Percentiles rank a stretch among this genome's conserved stretches.
Conservation (phyloP, 2,888 invertebrate genomes). For the Sarcophaga subvicina region DNA sequence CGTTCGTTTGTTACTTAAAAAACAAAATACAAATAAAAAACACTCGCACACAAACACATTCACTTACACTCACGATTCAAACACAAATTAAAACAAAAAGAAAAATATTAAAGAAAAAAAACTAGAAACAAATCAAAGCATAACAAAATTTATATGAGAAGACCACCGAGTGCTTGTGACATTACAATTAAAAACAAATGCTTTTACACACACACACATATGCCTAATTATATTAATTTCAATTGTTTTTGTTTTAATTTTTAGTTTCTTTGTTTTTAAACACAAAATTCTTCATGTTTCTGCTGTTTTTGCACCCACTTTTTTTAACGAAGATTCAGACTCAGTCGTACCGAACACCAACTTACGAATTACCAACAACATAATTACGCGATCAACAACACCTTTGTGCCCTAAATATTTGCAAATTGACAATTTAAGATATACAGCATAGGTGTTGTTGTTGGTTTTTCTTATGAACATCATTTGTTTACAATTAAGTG, state of each 20-base stretch:
- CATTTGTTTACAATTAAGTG: slow-evolving; percentile 32
- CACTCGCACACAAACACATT: neutral
- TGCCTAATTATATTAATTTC: slow-evolving; percentile 1
- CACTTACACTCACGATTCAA: neutral
- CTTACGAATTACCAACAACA: neutral
- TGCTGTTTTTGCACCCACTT: neutral
- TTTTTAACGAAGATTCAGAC: neutral
- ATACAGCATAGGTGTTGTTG: neutral
- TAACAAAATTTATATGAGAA: slow-evolving; percentile 54
- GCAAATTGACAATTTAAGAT: neutral
- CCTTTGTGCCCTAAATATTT: slow-evolving; percentile 43
- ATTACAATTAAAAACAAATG: neutral
- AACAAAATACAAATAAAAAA: slow-evolving; percentile 9
- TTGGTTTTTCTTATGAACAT: neutral
- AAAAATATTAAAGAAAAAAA: neutral
- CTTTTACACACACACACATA: neutral
- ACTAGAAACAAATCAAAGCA: slow-evolving; percentile 41
- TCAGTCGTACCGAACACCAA: neutral
- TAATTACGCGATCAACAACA: slow-evolving; percentile 31
- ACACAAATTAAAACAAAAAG: slow-evolving; percentile 6
- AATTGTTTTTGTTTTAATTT: neutral
- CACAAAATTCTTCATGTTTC: neutral
- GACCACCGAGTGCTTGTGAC: slow-evolving; percentile 26
- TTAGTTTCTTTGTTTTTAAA: slow-evolving; percentile 2
- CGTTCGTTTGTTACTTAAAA: slow-evolving; percentile 51